phyloP scores from a whole-genome alignment of 2,888 invertebrate genomes.

The Diplolepis rosae region DNA sequence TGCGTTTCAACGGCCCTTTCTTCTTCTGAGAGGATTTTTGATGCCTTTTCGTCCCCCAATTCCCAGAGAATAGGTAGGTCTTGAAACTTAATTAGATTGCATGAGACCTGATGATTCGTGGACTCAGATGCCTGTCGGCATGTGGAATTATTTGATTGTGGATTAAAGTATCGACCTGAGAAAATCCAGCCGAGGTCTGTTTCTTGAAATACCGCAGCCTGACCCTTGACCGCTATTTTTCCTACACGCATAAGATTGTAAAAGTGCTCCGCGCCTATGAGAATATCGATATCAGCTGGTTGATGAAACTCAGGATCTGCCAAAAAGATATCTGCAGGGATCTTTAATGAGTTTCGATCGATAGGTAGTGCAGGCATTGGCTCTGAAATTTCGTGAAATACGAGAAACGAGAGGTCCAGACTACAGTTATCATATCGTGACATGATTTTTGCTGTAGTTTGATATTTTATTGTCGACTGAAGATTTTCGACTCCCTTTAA shows the following conservation, averaged over 20 bases:
- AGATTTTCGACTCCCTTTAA: background rate
- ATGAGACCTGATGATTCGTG: background rate
- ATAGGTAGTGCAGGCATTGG: background rate
- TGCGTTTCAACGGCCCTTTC: background rate
- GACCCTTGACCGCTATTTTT: background rate
- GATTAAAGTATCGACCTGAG: background rate
- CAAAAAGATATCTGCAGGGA: background rate
- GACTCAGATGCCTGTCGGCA: background rate
- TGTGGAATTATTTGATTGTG: background rate
- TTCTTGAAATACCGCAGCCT: background rate
- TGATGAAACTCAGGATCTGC: background rate
- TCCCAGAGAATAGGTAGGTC: background rate
- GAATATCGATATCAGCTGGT: background rate
- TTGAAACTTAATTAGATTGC: background rate
- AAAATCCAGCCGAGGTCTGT: background rate
- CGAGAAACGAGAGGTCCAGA: background rate
- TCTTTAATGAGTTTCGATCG: background rate
- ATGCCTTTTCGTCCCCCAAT: background rate
- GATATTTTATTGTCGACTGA: background rate
- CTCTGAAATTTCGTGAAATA: too few species aligned
- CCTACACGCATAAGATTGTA: background rate
- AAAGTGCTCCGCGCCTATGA: background rate
- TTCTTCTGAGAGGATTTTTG: background rate
- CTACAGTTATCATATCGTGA: background rate
- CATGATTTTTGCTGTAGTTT: background rate